Base-by-base conservation (phyloP, 1,140 invertebrate genomes). In the Aphaenogaster floridana region DNA sequence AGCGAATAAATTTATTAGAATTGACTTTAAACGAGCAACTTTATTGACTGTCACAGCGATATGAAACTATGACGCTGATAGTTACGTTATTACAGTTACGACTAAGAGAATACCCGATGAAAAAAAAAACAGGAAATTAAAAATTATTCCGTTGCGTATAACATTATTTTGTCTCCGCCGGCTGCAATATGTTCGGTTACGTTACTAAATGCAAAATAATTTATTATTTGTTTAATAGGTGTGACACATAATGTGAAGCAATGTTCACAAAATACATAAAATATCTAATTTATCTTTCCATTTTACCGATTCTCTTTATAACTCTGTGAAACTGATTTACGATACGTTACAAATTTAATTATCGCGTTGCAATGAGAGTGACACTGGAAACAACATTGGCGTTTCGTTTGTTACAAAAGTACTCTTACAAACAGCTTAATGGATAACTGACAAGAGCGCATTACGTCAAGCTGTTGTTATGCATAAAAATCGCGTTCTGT, bases 271-370 rank as follows among this genome's bases (percentile, higher is more conserved):
- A 48, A 50, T 50, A 21, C 5, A 28, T 69, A 74, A 57, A 57
- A 48, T 28, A 28, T 28, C 28, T 28, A 28, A 80, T 68, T 80
- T 42, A n/a, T 15, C 42, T 34, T 63, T 21, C n/a, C 34, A 48
- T 59, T 83, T 21, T 57, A 59, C 21, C 5, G 50, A 83, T 72
- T 80, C 52, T 28, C 48, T 45, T 59, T 59, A 15, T 39, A 59
- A 1, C 39, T 71, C 21, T 13, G 11, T 15, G 66, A 57, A 72
- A 48, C 34, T 48, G 79, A 83, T 83, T 72, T 72, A 45, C 48
- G 39, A 72, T 68, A 52, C n/a, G 48, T 45, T 72, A 48, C 15
- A 72, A 72, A 83, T 52, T 83, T 17, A 34, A 72, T 83, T 83
- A 72, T 17, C 66, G 17, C 17, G 39, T 83, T 17, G 28, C 42